These are phyloP conservation scores for Agrochola litura DNA, from an alignment of 2,888 invertebrate genomes.

Conservation along the genomic window DNA sequence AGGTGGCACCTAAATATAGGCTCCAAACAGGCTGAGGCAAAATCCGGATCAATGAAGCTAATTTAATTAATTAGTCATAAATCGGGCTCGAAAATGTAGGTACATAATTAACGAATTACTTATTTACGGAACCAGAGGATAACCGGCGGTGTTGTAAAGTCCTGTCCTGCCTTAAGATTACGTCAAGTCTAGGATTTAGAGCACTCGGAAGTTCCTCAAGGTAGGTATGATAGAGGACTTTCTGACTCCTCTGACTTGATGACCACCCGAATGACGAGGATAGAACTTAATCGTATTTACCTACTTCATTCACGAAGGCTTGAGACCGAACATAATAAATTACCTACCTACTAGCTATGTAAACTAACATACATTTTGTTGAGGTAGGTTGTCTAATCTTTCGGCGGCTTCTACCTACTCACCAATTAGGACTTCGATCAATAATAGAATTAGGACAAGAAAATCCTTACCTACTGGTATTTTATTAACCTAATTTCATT, in stretches of 20 bases:
- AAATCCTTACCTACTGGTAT: not conserved
- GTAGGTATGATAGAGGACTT: too few species aligned
- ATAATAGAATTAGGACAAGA: not conserved
- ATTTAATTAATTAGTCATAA: not conserved
- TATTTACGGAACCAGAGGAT: too few species aligned
- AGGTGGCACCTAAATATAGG: too few species aligned
- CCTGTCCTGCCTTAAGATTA: not conserved
- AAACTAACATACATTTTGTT: not conserved
- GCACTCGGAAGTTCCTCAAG: not conserved
- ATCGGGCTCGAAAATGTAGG: not conserved
- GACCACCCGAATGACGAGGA: too few species aligned
- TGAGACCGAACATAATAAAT: not conserved
- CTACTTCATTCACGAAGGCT: not conserved
- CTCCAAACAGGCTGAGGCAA: not conserved
- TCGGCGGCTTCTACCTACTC: not conserved
- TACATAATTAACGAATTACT: too few species aligned
- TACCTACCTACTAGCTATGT: too few species aligned
- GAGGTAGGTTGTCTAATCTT: slow-evolving; percentile 8
- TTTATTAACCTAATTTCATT: not conserved
- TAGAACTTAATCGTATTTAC: not conserved
- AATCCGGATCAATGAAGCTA: not conserved
- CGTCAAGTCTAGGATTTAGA: not conserved
- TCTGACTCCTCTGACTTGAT: not conserved
- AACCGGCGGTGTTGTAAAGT: not conserved
- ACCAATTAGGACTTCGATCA: too few species aligned